Evolutionary conservation across 2,113 vertebrate species (phyloP), one percentile per base, ranked within the genome.

Genomic region (Spheniscus mendiculus): DNA sequence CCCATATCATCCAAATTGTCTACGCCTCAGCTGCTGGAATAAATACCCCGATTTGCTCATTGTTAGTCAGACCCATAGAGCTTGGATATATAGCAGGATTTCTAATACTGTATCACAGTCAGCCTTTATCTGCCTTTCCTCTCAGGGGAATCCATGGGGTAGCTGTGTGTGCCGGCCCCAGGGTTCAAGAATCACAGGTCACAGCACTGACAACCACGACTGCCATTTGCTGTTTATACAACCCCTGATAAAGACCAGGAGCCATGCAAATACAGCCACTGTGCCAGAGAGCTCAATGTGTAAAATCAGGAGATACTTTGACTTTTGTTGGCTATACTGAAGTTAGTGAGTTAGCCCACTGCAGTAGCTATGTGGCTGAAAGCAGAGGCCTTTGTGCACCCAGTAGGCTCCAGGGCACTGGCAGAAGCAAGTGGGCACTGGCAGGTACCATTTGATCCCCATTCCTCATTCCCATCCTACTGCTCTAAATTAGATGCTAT

Each of bases 1-100:
- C 82, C 83, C 61, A 87, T 96, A 96, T 89, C 71, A 95, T 86
- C 86, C 82, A 91, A 92, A 96, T 76, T 94, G 92, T 91, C 91
- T 93, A 94, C 6, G 42, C 84, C 77, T 93, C 89, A 96, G 83
- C 87, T 96, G 78, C 87, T 96, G 56, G 77, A 84, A 84, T 86
- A 87, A 97, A 87, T 87, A 71, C 52, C 44, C 44, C 0, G 0
- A 63, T 56, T 72, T 83, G 16, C 67, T 81, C 70, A 87, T 81
- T 95, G 90, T 91, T 94, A 86, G 67, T 69, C n/a, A 82, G 85
- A 72, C 15, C 21, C 47, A 53, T 42, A 90, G 77, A 85, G 44
- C 63, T 56, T 79, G 78, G 58, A 55, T 70, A 59, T 80, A 66
- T 11, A 58, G 73, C 36, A 85, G 83, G 71, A 56, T 89, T 95